These are phyloP conservation scores for Hydractinia symbiolongicarpus DNA, from an alignment of 30 jellyfish, hydroid and myxozoan genomes.

Conservation along the genomic window DNA sequence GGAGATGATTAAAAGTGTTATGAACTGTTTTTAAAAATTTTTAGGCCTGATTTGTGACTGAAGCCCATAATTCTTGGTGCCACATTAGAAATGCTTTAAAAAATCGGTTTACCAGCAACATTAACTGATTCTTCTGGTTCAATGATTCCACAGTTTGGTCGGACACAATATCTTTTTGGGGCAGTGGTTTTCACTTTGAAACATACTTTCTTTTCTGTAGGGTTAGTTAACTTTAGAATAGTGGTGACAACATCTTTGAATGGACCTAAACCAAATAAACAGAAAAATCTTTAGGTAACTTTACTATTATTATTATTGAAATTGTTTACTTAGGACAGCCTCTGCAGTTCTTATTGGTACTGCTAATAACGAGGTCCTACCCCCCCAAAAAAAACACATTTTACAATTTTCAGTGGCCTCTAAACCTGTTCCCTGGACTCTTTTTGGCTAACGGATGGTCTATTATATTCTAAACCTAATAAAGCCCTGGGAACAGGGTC, in stretches of 20 bases:
- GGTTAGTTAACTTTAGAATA: conserved; percentile 60
- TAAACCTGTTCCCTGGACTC: no score
- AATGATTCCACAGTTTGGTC: conserved; percentile 85
- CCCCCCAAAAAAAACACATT: background rate
- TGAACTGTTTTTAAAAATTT: no score
- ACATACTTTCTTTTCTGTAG: conserved; percentile 66
- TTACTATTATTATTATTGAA: no score
- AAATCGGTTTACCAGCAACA: conserved; percentile 64
- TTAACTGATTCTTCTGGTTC: conserved; percentile 53
- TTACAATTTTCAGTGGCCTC: background rate
- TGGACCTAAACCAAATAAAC: conserved; percentile 54
- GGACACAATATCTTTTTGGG: conserved; percentile 88
- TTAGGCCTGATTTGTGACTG: no score
- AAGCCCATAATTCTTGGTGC: no score
- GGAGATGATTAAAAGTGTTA: no score
- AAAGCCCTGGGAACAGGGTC: no score
- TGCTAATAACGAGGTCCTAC: no score
- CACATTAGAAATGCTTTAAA: background rate
- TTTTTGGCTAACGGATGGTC: no score
- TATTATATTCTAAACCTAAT: no score
- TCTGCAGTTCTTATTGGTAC: no score
- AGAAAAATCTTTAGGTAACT: background rate
- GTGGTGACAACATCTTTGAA: conserved; percentile 93
- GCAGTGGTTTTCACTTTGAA: conserved; percentile 96
- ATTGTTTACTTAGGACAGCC: no score